Evolutionary conservation across 2,797 vertebrate genomes (phyloP).

Genomic region (Cryptoblepharus egeriae): DNA sequence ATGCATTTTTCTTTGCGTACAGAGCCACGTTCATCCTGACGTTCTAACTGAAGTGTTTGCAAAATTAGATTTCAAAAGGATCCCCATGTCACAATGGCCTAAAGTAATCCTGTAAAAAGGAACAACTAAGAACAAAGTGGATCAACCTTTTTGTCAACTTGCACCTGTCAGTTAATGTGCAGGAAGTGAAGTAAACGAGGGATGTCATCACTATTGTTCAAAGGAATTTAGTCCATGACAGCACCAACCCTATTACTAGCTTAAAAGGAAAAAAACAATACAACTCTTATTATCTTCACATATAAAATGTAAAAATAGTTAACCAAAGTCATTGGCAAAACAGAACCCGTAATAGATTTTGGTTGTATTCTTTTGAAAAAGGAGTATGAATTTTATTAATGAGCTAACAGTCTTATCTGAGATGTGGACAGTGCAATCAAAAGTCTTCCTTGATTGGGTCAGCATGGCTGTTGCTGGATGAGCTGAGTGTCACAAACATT

Average conservation of each 20-base stretch:
- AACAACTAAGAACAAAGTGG: too few species aligned
- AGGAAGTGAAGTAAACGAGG: slow-evolving; percentile 59
- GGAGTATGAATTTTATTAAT: too few species aligned
- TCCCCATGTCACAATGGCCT: not conserved
- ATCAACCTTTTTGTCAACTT: accelerated
- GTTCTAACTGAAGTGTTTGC: not conserved
- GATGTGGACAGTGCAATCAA: too few species aligned
- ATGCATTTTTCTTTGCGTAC: not conserved
- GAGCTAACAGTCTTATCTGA: too few species aligned
- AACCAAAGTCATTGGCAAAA: not conserved
- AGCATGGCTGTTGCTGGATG: too few species aligned
- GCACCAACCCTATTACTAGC: not conserved
- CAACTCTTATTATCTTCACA: not conserved
- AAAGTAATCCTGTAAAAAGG: accelerated
- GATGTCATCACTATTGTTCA: slow-evolving; percentile 59
- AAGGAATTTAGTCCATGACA: slow-evolving; percentile 3
- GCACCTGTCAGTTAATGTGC: not conserved
- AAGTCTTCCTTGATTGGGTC: too few species aligned
- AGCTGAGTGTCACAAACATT: too few species aligned
- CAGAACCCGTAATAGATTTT: not conserved
- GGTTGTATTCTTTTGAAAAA: too few species aligned
- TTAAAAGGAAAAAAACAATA: slow-evolving; percentile 9
- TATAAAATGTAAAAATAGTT: slow-evolving; percentile 5
- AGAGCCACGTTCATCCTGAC: not conserved
- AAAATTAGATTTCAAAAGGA: not conserved